phyloP scores from a whole-genome alignment of 2,888 invertebrate species.

The Apoderus coryli region DNA sequence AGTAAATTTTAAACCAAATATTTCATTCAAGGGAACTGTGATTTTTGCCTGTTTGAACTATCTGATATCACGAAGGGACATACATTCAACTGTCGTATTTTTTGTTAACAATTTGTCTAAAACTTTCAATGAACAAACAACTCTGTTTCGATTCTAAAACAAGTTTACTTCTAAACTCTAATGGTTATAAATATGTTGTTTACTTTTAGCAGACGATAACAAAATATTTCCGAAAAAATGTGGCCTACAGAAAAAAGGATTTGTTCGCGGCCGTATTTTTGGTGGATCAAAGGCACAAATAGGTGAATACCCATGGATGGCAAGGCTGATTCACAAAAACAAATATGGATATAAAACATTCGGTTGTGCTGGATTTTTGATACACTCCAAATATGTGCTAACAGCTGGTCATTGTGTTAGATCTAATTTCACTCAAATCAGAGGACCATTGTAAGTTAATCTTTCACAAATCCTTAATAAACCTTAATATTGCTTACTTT shows the following conservation, averaged over 20 bases:
- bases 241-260: slow-evolving; percentile 23
- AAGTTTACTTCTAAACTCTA: too few relatives aligned
- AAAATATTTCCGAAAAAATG: slow-evolving; percentile 25
- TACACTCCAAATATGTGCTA: slow-evolving; percentile 37
- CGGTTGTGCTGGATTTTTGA: slow-evolving; percentile 38
- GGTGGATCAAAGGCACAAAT: slow-evolving; percentile 33
- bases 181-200: neutral
- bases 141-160: too few relatives aligned
- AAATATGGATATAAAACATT: slow-evolving; percentile 20
- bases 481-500: too few relatives aligned
- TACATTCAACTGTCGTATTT: too few relatives aligned
- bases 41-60: too few relatives aligned
- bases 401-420: slow-evolving; percentile 40
- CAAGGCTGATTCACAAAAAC: slow-evolving; percentile 34
- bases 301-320: slow-evolving; percentile 42
- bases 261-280: slow-evolving; percentile 24
- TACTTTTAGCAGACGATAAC: slow-evolving; percentile 9
- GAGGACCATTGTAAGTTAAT: slow-evolving; percentile 20
- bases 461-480: neutral
- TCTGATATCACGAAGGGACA: too few relatives aligned
- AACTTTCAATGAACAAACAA: too few relatives aligned
- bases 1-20: too few relatives aligned
- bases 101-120: too few relatives aligned
- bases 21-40: too few relatives aligned
- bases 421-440: slow-evolving; percentile 12